phyloP scores from a whole-genome alignment of 1,140 invertebrate species.

The Conus ventricosus region DNA sequence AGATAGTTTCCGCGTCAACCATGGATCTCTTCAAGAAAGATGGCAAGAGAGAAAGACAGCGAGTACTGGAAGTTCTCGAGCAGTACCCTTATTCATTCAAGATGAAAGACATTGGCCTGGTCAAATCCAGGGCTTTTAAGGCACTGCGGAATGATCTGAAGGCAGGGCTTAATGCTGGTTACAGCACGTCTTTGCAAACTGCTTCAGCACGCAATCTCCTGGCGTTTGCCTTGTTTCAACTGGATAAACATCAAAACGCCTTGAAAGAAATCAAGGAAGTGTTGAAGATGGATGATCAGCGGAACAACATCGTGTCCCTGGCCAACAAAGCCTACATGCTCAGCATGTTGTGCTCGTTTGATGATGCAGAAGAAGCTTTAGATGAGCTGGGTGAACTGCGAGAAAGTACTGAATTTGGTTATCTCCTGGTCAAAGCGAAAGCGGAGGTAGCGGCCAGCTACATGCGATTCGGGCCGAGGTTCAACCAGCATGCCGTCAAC shows the following conservation, averaged over 20 bases:
- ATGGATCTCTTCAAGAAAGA: neutral
- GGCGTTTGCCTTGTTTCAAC: neutral
- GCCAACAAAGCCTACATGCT: conserved; percentile 19
- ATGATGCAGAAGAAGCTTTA: neutral
- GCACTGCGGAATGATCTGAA: neutral
- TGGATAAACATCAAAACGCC: neutral
- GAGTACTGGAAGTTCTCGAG: neutral
- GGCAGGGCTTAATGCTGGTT: conserved; percentile 9
- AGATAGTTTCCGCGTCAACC: neutral
- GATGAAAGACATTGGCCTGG: neutral
- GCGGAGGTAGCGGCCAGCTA: conserved; percentile 2
- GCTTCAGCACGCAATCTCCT: neutral
- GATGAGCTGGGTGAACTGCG: neutral
- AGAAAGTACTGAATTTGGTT: neutral
- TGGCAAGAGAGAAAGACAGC: neutral
- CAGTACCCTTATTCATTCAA: neutral
- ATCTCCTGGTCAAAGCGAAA: conserved; percentile 12
- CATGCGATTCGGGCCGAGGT: conserved; percentile 17
- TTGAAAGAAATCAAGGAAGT: neutral
- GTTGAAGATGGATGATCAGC: conserved; percentile 5
- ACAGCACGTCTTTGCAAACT: neutral
- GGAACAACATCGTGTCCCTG: conserved; percentile 18
- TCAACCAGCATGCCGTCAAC: neutral
- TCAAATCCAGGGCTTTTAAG: neutral
- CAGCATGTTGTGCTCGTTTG: neutral